These are phyloP conservation scores for Dysidea cf. avara DNA, from an alignment of 37 sponge, comb jelly and placozoan species.

Conservation along the genomic window DNA sequence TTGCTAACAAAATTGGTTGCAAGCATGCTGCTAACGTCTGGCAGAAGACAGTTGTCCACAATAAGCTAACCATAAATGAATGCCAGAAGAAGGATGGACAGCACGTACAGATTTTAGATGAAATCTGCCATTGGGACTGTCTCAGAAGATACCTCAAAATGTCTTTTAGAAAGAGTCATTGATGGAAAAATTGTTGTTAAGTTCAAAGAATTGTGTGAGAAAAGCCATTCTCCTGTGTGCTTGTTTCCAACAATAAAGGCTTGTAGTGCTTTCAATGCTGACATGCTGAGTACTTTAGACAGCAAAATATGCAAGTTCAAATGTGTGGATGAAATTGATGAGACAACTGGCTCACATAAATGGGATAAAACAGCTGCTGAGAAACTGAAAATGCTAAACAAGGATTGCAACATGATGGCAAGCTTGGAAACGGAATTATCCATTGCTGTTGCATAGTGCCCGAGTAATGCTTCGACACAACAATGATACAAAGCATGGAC, in stretches of 20 bases:
- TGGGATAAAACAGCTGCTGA: conserved; percentile 17
- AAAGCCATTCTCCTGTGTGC: too few species aligned
- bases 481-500: conserved; percentile 24
- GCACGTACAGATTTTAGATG: background rate
- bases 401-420: conserved; percentile 22
- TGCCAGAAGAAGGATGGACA: too few species aligned
- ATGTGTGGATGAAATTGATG: too few species aligned
- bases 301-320: too few species aligned
- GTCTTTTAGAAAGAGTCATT: background rate
- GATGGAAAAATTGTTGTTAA: too few species aligned
- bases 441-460: conserved; percentile 22
- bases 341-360: conserved; percentile 8
- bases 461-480: conserved; percentile 51
- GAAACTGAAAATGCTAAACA: conserved; percentile 21
- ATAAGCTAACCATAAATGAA: too few species aligned
- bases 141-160: background rate
- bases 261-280: too few species aligned
- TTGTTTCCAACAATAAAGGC: too few species aligned
- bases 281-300: too few species aligned
- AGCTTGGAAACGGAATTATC: conserved; percentile 24
- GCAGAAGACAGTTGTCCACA: background rate
- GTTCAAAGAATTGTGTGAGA: too few species aligned
- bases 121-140: background rate
- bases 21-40: conserved; percentile 5
- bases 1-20: background rate